Base-by-base conservation (phyloP, 2,113 vertebrate genomes). In the Ceyx margarethae region DNA sequence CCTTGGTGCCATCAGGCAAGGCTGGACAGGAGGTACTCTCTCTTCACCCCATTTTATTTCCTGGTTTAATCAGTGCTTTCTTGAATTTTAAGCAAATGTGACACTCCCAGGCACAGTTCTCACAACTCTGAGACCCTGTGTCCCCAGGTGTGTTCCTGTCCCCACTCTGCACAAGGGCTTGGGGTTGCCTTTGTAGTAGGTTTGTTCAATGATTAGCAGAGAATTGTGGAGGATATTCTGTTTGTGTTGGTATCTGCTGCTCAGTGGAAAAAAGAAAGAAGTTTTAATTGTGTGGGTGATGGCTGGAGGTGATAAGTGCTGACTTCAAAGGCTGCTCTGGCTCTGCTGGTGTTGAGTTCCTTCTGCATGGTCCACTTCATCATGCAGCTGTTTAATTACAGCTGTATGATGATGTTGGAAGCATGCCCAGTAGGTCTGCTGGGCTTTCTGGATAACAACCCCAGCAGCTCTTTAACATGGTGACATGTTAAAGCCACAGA, bases 81-180 rank as follows among this genome's bases (percentile, higher is more conserved):
- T n/a, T 37, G 72, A 56, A 43, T 51, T 29, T 16, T 25, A 40
- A 46, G 62, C 33, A 43, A 74, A 22, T 5, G 57, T 51, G 51
- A 17, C 28, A 4, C 40, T 46, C 45, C 69, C 1, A 1, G 57
- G 25, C 35, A 29, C 2, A 3, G 29, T n/a, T 8, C 13, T 42
- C 15, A 37, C 16, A 6, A 8, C 25, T 62, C 37, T 3, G 4
- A 46, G 48, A 11, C 1, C 31, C 46, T 2, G 0, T 0, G 4
- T 74, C 28, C 22, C 26, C 31, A 45, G 40, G 40, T 1, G 0
- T 4, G 1, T 43, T 48, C 66, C 57, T 3, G 0, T 14, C 22
- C 58, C 20, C 1, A 6, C 51, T 40, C 40, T 3, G 3, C 43
- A 51, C 25, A 16, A 10, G 71, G 62, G 11, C 40, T 78, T 20